These are phyloP conservation scores for Cairina moschata DNA, from an alignment of 2,113 vertebrate species.

Conservation along the genomic window DNA sequence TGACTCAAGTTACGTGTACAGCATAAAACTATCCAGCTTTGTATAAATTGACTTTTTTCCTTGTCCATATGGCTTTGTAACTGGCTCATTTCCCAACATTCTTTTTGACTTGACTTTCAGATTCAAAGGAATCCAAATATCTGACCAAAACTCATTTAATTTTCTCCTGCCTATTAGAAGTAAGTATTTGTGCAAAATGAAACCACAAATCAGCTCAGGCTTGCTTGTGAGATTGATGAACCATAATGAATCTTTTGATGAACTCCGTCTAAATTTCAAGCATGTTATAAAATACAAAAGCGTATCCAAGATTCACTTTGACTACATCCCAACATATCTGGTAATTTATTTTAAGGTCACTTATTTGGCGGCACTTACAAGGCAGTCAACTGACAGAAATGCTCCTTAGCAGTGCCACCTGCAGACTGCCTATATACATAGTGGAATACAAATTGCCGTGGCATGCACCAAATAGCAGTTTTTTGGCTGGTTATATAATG, in stretches of 20 bases:
- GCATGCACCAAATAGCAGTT: neutral
- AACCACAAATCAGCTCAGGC: constrained; percentile 37
- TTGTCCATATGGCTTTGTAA: constrained; percentile 16
- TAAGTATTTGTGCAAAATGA: constrained; percentile 37
- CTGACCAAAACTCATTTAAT: constrained; percentile 50
- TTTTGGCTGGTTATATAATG: neutral
- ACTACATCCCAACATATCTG: neutral
- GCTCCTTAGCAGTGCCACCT: neutral
- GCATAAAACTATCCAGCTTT: constrained; percentile 27
- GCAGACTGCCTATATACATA: neutral
- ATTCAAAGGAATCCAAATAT: constrained; percentile 47
- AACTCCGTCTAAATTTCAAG: constrained; percentile 21
- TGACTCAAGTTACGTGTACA: neutral
- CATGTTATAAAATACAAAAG: constrained; percentile 29
- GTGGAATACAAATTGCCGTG: neutral
- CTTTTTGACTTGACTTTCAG: constrained; percentile 37
- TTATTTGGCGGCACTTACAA: neutral
- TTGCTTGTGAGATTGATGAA: constrained; percentile 45
- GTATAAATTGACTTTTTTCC: constrained; percentile 37
- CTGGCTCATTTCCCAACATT: constrained; percentile 37
- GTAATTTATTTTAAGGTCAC: neutral
- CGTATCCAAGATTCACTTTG: neutral
- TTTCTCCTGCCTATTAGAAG: constrained; percentile 36
- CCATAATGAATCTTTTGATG: neutral
- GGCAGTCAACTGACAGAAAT: neutral